Base-by-base conservation (phyloP, 2,113 vertebrate species). In the Apeltes quadracus region DNA sequence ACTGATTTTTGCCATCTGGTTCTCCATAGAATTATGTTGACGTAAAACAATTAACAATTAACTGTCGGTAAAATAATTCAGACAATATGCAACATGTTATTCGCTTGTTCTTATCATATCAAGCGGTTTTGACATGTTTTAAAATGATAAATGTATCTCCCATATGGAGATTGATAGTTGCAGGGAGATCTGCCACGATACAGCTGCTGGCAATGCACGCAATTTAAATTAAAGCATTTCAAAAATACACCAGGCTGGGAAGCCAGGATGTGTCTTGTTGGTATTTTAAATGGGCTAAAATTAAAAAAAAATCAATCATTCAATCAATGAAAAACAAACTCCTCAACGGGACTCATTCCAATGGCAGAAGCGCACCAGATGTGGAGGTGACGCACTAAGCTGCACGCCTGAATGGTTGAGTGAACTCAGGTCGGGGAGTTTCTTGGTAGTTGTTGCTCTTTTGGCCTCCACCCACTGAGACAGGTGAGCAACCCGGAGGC, bases 401-500 rank as follows among this genome's bases (percentile, higher is more conserved):
- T 55, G 50, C 51, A 4, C 14, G n/a, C 36, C 67, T 75, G 69
- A 44, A 67, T 44, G 68, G 41, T 20, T 58, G 75, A 82, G 56
- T 67, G 53, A 72, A 83, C 78, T 72, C 54, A 66, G 81, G 79
- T 87, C 79, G 81, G 29, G 57, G 75, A 78, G 74, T 76, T 78
- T 77, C 62, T 79, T 50, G 63, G 75, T 69, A 73, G 78, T 76
- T 1, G 11, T 77, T 63, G 56, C 41, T 58, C 70, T 69, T 74
- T 38, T n/a, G 69, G 65, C 54, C 72, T 77, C 69, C 67, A 68
- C 66, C 74, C 65, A 74, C 51, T 57, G 58, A 75, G 81, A 87
- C 84, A 87, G 88, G 81, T 89, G 85, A 88, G 85, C 70, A 74
- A 62, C 88, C 75, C 76, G 67, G 83, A 82, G 89, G 85, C 87